phyloP scores from a whole-genome alignment of 2,797 vertebrate genomes.

The Macropus fuliginosus region DNA sequence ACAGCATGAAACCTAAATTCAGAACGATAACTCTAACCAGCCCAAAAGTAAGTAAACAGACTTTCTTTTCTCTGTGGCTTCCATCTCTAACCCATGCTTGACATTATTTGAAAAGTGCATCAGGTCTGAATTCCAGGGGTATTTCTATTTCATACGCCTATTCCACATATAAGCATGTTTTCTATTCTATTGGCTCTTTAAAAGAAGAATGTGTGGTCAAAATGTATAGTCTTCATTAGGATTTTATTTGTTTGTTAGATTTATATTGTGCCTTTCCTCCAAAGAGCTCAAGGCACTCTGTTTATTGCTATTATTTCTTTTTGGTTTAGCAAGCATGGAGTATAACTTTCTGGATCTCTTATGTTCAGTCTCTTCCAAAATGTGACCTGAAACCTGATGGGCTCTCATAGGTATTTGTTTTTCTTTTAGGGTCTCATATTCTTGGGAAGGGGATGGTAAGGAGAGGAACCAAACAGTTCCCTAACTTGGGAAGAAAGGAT shows the following conservation, averaged over 20 bases:
- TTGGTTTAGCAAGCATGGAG: background rate
- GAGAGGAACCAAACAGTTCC: background rate
- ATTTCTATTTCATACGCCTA: background rate
- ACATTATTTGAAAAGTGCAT: background rate
- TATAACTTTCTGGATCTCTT: background rate
- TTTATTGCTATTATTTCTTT: background rate
- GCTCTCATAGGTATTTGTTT: background rate
- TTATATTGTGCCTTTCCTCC: background rate
- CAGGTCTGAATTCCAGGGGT: background rate
- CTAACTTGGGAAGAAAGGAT: background rate
- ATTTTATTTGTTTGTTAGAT: background rate
- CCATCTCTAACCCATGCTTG: background rate
- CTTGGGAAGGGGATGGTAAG: background rate
- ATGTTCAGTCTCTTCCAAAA: background rate
- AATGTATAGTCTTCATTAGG: background rate
- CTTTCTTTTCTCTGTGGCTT: background rate
- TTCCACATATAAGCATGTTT: background rate
- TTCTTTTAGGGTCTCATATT: background rate
- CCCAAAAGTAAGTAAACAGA: background rate
- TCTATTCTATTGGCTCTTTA: slow-evolving; percentile 1
- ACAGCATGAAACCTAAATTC: background rate
- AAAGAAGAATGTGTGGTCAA: background rate
- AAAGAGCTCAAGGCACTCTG: background rate
- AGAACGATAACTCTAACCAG: background rate
- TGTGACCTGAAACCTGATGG: background rate